These are phyloP conservation scores for Oryzias celebensis DNA, from an alignment of 2,113 vertebrate species.

Conservation along the genomic window DNA sequence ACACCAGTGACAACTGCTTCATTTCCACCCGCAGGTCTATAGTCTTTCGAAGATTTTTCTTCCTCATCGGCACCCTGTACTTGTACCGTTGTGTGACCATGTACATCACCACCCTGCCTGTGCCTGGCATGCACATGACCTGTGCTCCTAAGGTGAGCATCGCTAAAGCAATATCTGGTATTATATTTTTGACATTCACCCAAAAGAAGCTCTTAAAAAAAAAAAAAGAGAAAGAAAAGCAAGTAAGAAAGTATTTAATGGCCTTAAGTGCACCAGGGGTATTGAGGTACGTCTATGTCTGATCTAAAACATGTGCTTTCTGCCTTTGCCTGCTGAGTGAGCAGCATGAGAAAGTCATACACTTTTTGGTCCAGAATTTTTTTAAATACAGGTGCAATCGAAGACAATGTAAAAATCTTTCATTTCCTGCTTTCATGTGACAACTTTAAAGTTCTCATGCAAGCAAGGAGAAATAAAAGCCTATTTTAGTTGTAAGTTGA, in stretches of 20 bases:
- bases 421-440: not conserved
- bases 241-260: slow-evolving; percentile 2
- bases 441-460: too few species aligned
- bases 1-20: not conserved
- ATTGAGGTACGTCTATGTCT: slow-evolving; percentile 39
- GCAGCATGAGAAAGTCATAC: not conserved
- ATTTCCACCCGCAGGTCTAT: slow-evolving; percentile 75
- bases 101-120: slow-evolving; percentile 95
- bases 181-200: slow-evolving; percentile 26
- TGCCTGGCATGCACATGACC: slow-evolving; percentile 94
- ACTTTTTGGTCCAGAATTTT: not conserved
- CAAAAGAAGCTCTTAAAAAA: slow-evolving; percentile 20
- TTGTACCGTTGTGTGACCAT: slow-evolving; percentile 96
- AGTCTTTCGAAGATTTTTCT: slow-evolving; percentile 91
- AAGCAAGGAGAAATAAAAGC: too few species aligned
- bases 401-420: not conserved
- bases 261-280: slow-evolving; percentile 24
- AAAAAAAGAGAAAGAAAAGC: slow-evolving; percentile 3
- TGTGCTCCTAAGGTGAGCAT: slow-evolving; percentile 90
- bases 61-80: slow-evolving; percentile 94
- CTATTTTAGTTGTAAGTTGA: too few species aligned
- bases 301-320: slow-evolving; percentile 30
- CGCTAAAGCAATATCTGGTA: slow-evolving; percentile 15
- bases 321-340: slow-evolving; percentile 15
- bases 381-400: too few species aligned